Base-by-base conservation (phyloP, 2,888 invertebrate species). In the Eristalinus sepulchralis region DNA sequence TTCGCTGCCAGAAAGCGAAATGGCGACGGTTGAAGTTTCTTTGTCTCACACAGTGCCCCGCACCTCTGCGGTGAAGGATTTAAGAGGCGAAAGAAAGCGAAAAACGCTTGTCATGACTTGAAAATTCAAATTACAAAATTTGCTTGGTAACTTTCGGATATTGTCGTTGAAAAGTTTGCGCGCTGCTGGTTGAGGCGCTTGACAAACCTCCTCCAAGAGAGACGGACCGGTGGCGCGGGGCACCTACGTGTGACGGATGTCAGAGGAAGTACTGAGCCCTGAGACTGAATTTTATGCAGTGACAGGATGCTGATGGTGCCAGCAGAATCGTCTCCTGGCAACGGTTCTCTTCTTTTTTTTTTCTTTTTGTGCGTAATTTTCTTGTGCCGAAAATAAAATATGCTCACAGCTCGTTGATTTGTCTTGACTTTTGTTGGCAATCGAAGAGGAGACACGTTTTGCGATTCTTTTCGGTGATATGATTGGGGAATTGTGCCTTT, bases 51-150 rank as follows among this genome's bases (percentile, higher is more conserved):
- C 24, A 57, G 8, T 6, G 5, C 59, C 17, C 36, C 70, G n/a
- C 17, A 5, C n/a, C 47, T n/a, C 47, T 2, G 47, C 13, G 11
- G n/a, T 36, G 27, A 17, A 8, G 53, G 22, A 63, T 34, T 67
- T 5, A 13, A 11, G 47, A 68, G 53, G 27, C 20, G 63, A 63
- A 77, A 60, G 71, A 33, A 36, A 57, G 24, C 76, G 24, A 20
- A 75, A 66, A 67, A 53, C 62, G 62, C 62, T 63, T 73, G 67
- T 62, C 62, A 67, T 80, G 57, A 60, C 62, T 67, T 55, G 27
- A 55, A 63, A 73, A 73, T 73, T 80, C 55, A 68, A 72, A 80
- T 67, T 67, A 68, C 24, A 36, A 63, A 80, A 72, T 31, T 72
- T 67, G 34, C 63, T 78, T 70, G 13, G 66, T 55, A 76, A 67